phyloP scores from a whole-genome alignment of 2,797 vertebrate genomes.

The Sitta carolinensis region DNA sequence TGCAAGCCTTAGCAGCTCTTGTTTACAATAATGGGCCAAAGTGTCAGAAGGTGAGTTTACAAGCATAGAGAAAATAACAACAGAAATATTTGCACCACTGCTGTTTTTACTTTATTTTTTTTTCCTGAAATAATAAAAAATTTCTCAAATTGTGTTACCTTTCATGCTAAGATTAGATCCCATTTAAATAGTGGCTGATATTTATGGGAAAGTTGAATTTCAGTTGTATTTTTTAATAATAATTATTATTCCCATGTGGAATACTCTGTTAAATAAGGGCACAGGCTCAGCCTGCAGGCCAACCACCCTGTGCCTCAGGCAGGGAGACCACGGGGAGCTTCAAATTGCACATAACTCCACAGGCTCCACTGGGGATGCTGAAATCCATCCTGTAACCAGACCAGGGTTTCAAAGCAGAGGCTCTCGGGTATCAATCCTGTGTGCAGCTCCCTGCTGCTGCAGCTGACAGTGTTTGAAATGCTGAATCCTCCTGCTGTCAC shows the following conservation, averaged over 20 bases:
- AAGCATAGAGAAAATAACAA: neutral
- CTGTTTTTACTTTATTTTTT: neutral
- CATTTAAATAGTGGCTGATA: neutral
- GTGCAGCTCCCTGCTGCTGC: neutral
- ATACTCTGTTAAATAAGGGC: neutral
- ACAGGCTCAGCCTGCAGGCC: neutral
- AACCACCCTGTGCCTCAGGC: neutral
- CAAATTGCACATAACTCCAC: neutral
- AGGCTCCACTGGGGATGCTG: neutral
- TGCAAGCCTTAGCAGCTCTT: conserved; percentile 89
- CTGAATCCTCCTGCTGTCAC: neutral
- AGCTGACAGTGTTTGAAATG: neutral
- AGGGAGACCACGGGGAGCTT: neutral
- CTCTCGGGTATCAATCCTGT: neutral
- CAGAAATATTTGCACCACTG: neutral
- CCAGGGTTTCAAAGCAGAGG: neutral
- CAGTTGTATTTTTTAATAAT: neutral
- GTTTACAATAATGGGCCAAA: conserved; percentile 91
- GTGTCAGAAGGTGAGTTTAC: conserved; percentile 85
- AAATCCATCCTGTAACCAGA: neutral
- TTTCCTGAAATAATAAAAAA: neutral
- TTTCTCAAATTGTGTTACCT: neutral
- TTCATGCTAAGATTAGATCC: neutral
- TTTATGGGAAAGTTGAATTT: neutral
- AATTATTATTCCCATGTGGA: neutral